Conservation (phyloP, 2,888 invertebrate genomes). For the Exephanes ischioxanthus region DNA sequence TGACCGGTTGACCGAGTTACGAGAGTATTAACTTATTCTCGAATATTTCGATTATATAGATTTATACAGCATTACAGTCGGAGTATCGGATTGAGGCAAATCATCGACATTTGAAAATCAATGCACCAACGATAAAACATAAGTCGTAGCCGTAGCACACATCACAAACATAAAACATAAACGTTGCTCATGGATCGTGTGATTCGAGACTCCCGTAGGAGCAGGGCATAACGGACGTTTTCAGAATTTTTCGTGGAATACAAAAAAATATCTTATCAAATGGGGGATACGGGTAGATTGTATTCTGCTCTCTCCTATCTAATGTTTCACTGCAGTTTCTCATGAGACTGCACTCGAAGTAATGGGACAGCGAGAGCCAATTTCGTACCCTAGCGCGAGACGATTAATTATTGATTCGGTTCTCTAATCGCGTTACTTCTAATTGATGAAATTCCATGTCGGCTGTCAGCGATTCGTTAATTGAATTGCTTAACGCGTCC, state of each 20-base stretch:
- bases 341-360: not conserved
- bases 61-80: not conserved
- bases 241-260: not conserved
- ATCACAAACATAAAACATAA: not conserved
- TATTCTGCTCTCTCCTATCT: not conserved
- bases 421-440: constrained; percentile 79
- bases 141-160: not conserved
- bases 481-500: constrained; percentile 80
- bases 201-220: not conserved
- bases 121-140: not conserved
- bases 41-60: constrained; percentile 22
- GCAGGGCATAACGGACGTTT: not conserved
- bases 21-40: constrained; percentile 58
- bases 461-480: constrained; percentile 78
- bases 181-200: not conserved
- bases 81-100: not conserved
- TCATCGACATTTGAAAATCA: not conserved
- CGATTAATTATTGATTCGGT: constrained; percentile 79
- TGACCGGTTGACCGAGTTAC: constrained; percentile 66
- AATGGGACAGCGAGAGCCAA: not conserved
- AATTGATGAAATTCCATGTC: constrained; percentile 75
- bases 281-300: not conserved
- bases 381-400: constrained; percentile 65
- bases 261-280: not conserved
- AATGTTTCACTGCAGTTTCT: not conserved